Evolutionary conservation across 2,113 vertebrate genomes (phyloP).

Genomic region (Butorides virescens): DNA sequence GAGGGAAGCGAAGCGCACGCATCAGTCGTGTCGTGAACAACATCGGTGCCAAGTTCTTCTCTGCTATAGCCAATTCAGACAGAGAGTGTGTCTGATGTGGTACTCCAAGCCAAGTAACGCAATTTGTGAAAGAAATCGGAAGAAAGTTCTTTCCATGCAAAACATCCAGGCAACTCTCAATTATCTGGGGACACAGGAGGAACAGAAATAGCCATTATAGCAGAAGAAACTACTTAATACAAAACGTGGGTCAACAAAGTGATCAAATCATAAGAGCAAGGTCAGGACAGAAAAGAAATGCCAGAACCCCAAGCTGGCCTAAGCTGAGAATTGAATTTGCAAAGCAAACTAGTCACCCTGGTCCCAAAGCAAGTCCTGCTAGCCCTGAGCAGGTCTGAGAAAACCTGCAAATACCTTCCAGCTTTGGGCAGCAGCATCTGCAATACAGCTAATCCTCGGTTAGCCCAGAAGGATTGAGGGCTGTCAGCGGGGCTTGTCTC

Average conservation of each 20-base stretch:
- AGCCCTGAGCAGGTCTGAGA: not conserved
- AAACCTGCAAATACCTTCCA: not conserved
- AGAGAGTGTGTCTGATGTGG: not conserved
- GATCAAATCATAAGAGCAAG: not conserved
- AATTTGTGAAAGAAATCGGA: not conserved
- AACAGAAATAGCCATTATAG: not conserved
- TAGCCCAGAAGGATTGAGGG: not conserved
- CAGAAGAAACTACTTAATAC: not conserved
- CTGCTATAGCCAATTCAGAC: not conserved
- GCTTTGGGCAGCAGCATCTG: slow-evolving; percentile 15
- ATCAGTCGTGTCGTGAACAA: not conserved
- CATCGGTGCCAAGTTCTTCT: not conserved
- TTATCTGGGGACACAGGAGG: not conserved
- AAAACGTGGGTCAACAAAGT: fast-evolving
- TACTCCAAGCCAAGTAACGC: not conserved
- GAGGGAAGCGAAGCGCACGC: not conserved
- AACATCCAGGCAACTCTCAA: not conserved
- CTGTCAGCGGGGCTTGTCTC: not conserved
- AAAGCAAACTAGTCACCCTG: fast-evolving
- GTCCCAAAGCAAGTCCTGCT: not conserved
- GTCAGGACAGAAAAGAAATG: not conserved
- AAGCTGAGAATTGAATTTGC: not conserved
- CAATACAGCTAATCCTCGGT: not conserved
- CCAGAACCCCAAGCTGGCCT: not conserved
- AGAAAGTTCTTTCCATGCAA: not conserved